phyloP scores from a whole-genome alignment of 2,888 invertebrate species.

The Meghimatium bilineatum region DNA sequence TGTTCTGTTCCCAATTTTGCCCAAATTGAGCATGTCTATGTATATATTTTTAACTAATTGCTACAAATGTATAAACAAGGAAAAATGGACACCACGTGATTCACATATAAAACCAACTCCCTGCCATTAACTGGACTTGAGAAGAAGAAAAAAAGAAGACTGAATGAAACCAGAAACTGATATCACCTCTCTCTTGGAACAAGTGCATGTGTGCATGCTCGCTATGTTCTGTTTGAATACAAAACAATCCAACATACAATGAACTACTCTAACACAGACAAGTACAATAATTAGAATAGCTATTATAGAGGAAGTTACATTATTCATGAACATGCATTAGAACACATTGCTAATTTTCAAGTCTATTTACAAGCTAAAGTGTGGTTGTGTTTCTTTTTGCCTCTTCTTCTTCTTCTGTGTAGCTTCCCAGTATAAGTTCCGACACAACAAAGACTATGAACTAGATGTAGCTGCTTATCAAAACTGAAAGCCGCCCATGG shows the following conservation, averaged over 20 bases:
- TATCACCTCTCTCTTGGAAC: conserved; percentile 11
- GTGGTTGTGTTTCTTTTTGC: not conserved
- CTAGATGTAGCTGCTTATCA: conserved; percentile 52
- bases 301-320: conserved; percentile 11
- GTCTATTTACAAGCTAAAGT: conserved; percentile 23
- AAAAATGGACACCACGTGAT: too few species aligned
- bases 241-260: conserved; percentile 7
- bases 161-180: not conserved
- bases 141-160: too few species aligned
- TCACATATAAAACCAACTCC: too few species aligned
- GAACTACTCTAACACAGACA: conserved; percentile 24
- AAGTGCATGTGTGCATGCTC: not conserved
- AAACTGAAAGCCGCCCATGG: conserved; percentile 70
- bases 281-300: conserved; percentile 31
- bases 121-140: too few species aligned
- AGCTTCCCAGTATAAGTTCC: not conserved
- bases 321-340: conserved; percentile 26
- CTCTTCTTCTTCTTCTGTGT: not conserved
- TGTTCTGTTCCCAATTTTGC: too few species aligned
- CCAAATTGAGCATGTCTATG: too few species aligned
- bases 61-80: too few species aligned
- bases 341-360: conserved; percentile 27
- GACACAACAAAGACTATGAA: conserved; percentile 11
- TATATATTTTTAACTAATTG: too few species aligned
- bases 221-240: not conserved